Evolutionary conservation across 2,113 vertebrate genomes (phyloP), one percentile per base, ranked within the genome.

Genomic region (Zeus faber): DNA sequence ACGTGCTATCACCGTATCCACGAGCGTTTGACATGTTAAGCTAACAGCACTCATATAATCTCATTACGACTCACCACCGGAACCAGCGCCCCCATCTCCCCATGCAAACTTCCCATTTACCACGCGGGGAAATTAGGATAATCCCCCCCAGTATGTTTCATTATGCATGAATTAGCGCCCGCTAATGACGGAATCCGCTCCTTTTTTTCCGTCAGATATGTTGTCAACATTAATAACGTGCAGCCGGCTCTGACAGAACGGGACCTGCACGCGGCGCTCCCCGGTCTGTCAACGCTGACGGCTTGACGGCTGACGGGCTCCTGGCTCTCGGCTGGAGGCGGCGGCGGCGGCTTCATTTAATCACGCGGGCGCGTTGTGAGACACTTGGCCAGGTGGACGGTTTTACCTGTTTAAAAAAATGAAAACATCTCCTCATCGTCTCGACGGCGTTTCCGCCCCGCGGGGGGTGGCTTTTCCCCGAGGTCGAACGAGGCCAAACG

Each of bases 21-120:
- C 11, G 51, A 70, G 58, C 72, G 69, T 68, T 67, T 77, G 77
- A 81, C 78, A 78, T 43, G 37, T 75, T 72, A 62, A 77, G 65
- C 77, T 77, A 84, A 72, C 75, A 48, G 22, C 72, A 70, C 80
- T 76, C 74, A 29, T 76, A 74, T 87, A 87, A 88, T 88, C 84
- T 61, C 70, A 79, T 89, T 88, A 87, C 14, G 64, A 70, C 59
- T 76, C 67, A 3, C 25, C 31, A 58, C 73, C 56, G 70, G 76
- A 81, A 81, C 72, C 64, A 53, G 53, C 43, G 62, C 51, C 10
- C 31, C 27, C 83, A 43, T 18, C 40, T 6, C 7, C 74, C 77
- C 76, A 69, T 74, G 79, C 75, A 52, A 48, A 49, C 54, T 56
- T 35, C 63, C 62, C 26, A 10, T 67, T 70, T 65, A 65, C 66